phyloP scores from a whole-genome alignment of 2,888 invertebrate species.

The Epinotia demarniana region DNA sequence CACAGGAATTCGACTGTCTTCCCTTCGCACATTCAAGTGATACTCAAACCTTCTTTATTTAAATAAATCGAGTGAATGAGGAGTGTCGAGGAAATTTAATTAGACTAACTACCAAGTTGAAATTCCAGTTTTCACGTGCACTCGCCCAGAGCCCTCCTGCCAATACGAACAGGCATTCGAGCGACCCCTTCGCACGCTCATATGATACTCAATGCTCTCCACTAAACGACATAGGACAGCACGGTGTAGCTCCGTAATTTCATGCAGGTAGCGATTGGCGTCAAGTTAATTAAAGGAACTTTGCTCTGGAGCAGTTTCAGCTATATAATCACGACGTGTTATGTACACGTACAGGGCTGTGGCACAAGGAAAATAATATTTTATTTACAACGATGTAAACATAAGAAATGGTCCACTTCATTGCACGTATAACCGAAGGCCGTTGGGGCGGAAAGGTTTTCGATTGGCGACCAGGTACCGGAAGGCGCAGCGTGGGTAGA shows the following conservation, averaged over 20 bases:
- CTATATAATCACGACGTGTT: constrained; percentile 49
- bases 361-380: neutral
- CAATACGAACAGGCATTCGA: constrained; percentile 12
- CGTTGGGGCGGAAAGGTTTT: too few species aligned
- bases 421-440: too few species aligned
- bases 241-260: constrained; percentile 48
- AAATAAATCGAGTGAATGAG: too few species aligned
- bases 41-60: constrained; percentile 20
- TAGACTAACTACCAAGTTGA: neutral
- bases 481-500: too few species aligned
- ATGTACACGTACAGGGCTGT: constrained; percentile 34
- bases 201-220: constrained; percentile 20
- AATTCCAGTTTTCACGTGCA: neutral
- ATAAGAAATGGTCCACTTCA: neutral
- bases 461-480: too few species aligned
- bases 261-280: constrained; percentile 48
- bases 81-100: too few species aligned
- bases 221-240: constrained; percentile 31
- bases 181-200: constrained; percentile 16
- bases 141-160: neutral
- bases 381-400: constrained; percentile 1
- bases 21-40: constrained; percentile 20
- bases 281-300: constrained; percentile 58
- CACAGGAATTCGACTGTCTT: neutral
- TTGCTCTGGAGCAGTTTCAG: constrained; percentile 48